Evolutionary conservation across 1,140 invertebrate species (phyloP).

Genomic region (Steinernema khuongi): DNA sequence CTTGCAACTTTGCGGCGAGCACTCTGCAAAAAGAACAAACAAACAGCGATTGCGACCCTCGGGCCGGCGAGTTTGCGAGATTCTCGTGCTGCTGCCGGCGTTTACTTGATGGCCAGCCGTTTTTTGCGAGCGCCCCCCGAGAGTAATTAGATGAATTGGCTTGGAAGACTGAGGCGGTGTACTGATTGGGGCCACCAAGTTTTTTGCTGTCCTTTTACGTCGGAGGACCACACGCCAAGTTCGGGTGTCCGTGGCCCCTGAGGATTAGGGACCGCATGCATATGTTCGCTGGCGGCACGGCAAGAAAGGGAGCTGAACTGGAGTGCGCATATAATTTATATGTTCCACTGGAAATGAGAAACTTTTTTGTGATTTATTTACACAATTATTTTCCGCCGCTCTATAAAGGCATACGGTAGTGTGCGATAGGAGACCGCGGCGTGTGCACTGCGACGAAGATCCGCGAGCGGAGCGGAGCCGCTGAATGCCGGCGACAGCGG

Average conservation of each 20-base stretch:
- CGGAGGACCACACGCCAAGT: constrained; percentile 12
- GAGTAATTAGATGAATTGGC: constrained; percentile 17
- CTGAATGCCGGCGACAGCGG: background rate
- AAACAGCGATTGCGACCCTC: background rate
- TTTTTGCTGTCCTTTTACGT: constrained; percentile 13
- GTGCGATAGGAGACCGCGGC: background rate
- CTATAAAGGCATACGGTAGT: constrained; percentile 5
- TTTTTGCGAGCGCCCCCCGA: constrained; percentile 3
- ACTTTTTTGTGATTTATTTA: constrained; percentile 16
- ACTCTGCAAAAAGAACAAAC: background rate
- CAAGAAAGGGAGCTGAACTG: background rate
- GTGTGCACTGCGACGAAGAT: background rate
- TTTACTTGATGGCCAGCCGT: constrained; percentile 9
- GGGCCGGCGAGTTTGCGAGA: background rate
- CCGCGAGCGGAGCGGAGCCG: background rate
- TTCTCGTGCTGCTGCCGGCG: background rate
- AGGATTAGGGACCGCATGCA: constrained; percentile 14
- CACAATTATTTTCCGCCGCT: constrained; percentile 1
- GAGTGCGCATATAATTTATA: constrained; percentile 15
- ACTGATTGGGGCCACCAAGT: constrained; percentile 15
- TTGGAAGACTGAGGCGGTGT: constrained; percentile 15
- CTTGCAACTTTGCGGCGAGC: background rate
- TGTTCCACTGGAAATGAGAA: constrained; percentile 13
- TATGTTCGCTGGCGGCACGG: background rate
- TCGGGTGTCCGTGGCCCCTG: constrained; percentile 11